Evolutionary conservation across 2,797 vertebrate genomes (phyloP), one percentile per base, ranked within the genome.

Genomic region (Bradypodion pumilum): DNA sequence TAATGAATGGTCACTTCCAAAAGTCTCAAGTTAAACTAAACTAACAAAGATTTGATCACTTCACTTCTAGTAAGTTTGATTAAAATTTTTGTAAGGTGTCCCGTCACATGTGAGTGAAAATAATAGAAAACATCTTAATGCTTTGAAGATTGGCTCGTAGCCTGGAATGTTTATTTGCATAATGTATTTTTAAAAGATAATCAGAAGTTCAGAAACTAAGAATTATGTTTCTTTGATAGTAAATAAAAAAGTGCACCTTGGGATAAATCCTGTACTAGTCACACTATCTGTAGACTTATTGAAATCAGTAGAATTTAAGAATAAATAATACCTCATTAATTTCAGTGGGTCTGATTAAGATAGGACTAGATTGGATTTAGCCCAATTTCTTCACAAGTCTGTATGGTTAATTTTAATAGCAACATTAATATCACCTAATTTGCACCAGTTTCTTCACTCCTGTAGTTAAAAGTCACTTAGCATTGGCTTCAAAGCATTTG

Each of bases 1-100:
- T 89, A 90, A 89, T 85, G 40, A 85, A 78, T 74, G 37, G 42
- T 78, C 81, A 89, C 73, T 91, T 93, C 85, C 87, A 92, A 72
- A 89, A 49, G 56, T 87, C 85, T 80, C 52, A 87, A n/a, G 84
- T 92, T 90, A 88, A 84, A 87, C 89, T 74, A 0, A 40, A 85
- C 86, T 85, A 82, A 10, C 81, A 52, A 82, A 59, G 69, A 16
- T n/a, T 74, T 49, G 29, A 74, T 49, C 46, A 49, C 32, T 29
- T 9, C 2, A 86, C 85, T 56, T 25, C 0, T 68, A 65, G 12
- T 74, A 0, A 59, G 65, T 83, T 85, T 90, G 84, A 66, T 87
- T 81, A 40, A 85, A 21, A n/a, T 40, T 8, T 74, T 83, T 91
- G 78, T 25, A 6, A 2, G 0, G 52, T 25, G 59, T 63, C 73